phyloP scores from a whole-genome alignment of 2,888 invertebrate genomes.

The Ochropleura leucogaster region DNA sequence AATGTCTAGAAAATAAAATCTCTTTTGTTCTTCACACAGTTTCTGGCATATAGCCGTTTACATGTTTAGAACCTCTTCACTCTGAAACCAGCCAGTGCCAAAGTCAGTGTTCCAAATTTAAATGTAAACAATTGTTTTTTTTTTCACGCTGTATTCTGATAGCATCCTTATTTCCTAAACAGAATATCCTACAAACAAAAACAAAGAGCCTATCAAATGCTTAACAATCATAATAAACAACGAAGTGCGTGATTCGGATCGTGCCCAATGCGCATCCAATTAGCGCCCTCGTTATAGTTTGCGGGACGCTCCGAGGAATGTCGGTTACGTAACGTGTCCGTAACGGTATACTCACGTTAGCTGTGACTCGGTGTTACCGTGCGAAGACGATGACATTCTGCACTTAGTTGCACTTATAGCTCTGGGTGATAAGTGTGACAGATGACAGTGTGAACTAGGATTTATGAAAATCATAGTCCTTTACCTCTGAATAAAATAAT shows the following conservation, averaged over 20 bases:
- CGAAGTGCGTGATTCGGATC: slow-evolving; percentile 51
- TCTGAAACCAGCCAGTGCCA: not conserved
- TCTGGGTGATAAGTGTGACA: not conserved
- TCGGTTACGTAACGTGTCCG: slow-evolving; percentile 60
- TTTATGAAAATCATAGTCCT: not conserved
- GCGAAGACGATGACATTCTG: slow-evolving; percentile 58
- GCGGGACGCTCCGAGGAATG: slow-evolving; percentile 63
- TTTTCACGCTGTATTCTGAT: not conserved
- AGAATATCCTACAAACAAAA: slow-evolving; percentile 20
- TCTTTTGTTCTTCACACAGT: not conserved
- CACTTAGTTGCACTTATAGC: slow-evolving; percentile 6
- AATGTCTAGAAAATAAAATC: not conserved
- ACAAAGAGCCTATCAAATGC: slow-evolving; percentile 28
- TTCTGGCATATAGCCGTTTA: no score
- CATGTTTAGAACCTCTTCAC: not conserved
- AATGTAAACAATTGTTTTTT: not conserved
- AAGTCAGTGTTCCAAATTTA: slow-evolving; percentile 14
- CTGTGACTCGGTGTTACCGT: slow-evolving; percentile 47
- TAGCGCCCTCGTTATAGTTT: slow-evolving; percentile 54
- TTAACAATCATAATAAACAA: slow-evolving; percentile 53
- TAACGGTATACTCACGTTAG: slow-evolving; percentile 51
- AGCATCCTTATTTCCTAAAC: not conserved
- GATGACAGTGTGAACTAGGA: not conserved
- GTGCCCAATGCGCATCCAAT: slow-evolving; percentile 55
- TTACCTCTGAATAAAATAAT: not conserved